phyloP scores from a whole-genome alignment of 2,888 invertebrate species.

The Stegana nigrithorax region DNA sequence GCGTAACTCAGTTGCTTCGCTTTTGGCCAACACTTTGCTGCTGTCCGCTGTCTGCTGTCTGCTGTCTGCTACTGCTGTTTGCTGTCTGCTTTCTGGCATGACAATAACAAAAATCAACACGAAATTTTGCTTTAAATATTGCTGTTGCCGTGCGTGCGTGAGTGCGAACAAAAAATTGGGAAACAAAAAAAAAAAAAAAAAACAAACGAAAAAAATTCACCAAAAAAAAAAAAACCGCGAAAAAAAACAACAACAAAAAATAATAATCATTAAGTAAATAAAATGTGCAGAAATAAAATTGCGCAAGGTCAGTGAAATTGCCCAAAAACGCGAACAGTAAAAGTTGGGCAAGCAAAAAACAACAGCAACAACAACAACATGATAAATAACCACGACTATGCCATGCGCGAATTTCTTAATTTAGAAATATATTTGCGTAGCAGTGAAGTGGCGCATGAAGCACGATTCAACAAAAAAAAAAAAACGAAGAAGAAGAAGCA shows the following conservation, averaged over 20 bases:
- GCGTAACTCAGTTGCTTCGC: no score
- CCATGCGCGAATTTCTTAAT: no score
- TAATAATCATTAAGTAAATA: background rate
- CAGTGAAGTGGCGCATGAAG: no score
- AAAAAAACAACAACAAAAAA: background rate
- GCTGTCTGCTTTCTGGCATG: background rate
- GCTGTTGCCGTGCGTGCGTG: no score
- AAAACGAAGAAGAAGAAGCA: no score
- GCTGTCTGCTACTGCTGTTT: no score
- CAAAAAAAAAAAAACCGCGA: conserved; percentile 13
- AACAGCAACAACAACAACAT: no score
- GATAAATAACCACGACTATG: no score
- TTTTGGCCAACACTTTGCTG: no score
- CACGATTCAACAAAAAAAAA: no score
- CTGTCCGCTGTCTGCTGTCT: no score
- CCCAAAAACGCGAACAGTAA: conserved; percentile 25
- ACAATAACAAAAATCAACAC: background rate
- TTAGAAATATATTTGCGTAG: no score
- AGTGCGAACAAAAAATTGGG: background rate
- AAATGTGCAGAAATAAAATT: conserved; percentile 32
- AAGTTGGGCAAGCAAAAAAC: conserved; percentile 3
- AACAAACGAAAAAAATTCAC: conserved; percentile 2
- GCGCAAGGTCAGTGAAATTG: conserved; percentile 52
- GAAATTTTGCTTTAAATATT: background rate
- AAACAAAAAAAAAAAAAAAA: background rate